These are phyloP conservation scores for Cassiopea xamachana DNA, from an alignment of 30 jellyfish, hydroid and myxozoan genomes.

Conservation along the genomic window DNA sequence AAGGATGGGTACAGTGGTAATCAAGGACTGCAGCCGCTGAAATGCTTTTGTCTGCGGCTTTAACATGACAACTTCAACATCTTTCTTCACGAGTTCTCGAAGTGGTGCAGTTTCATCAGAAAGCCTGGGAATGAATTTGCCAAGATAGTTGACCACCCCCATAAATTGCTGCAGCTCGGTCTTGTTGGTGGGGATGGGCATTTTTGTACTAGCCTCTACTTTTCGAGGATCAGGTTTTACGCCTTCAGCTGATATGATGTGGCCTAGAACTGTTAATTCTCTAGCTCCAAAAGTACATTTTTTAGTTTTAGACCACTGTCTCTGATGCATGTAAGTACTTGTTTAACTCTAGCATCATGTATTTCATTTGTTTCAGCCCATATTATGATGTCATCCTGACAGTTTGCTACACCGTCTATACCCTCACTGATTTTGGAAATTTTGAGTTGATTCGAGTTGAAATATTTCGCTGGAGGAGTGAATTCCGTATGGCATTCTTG, in stretches of 20 bases:
- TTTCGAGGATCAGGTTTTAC: conserved; percentile 61
- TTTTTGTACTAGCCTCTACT: conserved; percentile 29
- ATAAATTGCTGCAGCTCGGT: conserved; percentile 17
- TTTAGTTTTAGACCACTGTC: conserved; percentile 30
- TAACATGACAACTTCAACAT: background rate
- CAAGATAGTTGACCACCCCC: conserved; percentile 47
- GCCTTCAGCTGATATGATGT: conserved; percentile 50
- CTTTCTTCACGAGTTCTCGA: conserved; percentile 29
- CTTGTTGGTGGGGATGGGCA: conserved; percentile 2
- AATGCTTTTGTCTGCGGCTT: conserved; percentile 22
- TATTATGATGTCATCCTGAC: conserved; percentile 45
- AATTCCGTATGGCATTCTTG: conserved; percentile 41
- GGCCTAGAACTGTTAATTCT: conserved; percentile 64
- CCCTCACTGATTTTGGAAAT: conserved; percentile 7
- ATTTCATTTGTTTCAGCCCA: conserved; percentile 27
- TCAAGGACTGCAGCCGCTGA: background rate
- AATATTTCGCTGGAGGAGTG: conserved; percentile 34
- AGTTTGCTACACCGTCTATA: conserved; percentile 18
- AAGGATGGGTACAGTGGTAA: conserved; percentile 1
- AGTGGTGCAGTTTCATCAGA: conserved; percentile 32
- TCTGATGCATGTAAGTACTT: background rate
- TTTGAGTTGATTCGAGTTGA: conserved; percentile 15
- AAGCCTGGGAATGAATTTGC: conserved; percentile 38
- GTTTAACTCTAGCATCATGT: conserved; percentile 21
- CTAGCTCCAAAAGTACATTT: conserved; percentile 31